Evolutionary conservation across 2,113 vertebrate species (phyloP), one percentile per base, ranked within the genome.

Genomic region (Etheostoma spectabile): DNA sequence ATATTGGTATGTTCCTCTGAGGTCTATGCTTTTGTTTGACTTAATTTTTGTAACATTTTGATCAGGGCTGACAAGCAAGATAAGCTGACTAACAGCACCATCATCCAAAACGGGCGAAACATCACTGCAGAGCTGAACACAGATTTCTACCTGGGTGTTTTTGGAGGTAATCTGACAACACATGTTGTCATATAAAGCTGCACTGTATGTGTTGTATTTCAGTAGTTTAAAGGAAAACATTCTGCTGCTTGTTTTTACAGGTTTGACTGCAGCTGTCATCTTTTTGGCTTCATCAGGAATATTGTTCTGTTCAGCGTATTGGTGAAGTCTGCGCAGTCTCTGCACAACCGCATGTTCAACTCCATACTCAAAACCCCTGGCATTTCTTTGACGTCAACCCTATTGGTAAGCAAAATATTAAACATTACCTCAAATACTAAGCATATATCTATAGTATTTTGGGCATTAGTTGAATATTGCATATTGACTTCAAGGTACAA

Each of bases 371-470:
- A 77, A 79, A 96, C 97, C 3, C 97, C 96, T 0, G 95, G 13
- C 91, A 94, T 86, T 99, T 99, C 94, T 99, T 99, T 74, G 98
- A 99, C 84, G 92, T 96, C 92, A 99, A 99, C 88, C 98, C 98
- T 8, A 95, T 98, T 15, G 98, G 98, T 99, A 88, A 96, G 97
- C 80, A 6, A 27, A 64, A 19, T 42, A 42, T 63, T 8, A 24
- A 57, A 19, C 22, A 19, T 16, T 42, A 42, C 10, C 38, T 42
- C 38, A 42, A 42, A 42, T n/a, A 42, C 38, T 11, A 42, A 42
- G 38, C 10, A 42, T 42, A 42, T 11, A 10, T 42, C 38, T 2
- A 42, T 11, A 42, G 8, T 53, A n/a, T 53, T 53, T 53, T n/a
- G 18, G 52, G 52, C 52, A n/a, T 53, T 53, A 53, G 16, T 49